Percentiles rank a stretch among this genome's conserved stretches.
phyloP scores from a whole-genome alignment of 1,140 invertebrate species.

The Arctopsyche grandis region DNA sequence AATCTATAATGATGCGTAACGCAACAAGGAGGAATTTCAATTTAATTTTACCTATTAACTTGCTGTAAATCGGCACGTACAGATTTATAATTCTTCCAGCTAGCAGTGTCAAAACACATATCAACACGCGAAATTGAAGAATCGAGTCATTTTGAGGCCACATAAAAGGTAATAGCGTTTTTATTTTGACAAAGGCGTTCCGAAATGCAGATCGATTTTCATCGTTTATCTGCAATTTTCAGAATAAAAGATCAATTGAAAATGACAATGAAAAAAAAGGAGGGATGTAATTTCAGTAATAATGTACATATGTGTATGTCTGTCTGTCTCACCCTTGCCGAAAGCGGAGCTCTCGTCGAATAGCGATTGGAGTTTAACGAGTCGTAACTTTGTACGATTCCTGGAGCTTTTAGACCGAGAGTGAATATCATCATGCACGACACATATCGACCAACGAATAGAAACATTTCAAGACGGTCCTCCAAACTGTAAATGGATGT shows the following conservation, averaged over 20 bases:
- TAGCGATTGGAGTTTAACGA: conserved; percentile 25
- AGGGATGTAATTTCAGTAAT: not conserved
- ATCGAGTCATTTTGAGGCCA: conserved; percentile 87
- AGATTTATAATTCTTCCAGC: conserved; percentile 91
- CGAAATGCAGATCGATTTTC: conserved; percentile 81
- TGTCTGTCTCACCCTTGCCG: conserved; percentile 36
- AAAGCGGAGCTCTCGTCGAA: conserved; percentile 32
- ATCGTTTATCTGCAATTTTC: conserved; percentile 55
- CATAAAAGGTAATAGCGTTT: conserved; percentile 86
- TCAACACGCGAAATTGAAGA: conserved; percentile 84
- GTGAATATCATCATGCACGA: conserved; percentile 83
- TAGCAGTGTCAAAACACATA: conserved; percentile 83
- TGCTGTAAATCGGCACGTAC: conserved; percentile 93
- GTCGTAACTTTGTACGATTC: conserved; percentile 74
- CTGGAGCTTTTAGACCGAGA: conserved; percentile 89
- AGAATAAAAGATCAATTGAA: no score
- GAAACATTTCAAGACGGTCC: conserved; percentile 85
- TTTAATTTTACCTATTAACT: conserved; percentile 76
- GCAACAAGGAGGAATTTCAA: not conserved
- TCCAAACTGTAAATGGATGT: conserved; percentile 71
- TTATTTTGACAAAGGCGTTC: conserved; percentile 82
- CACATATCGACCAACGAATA: conserved; percentile 87
- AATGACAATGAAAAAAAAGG: not conserved
- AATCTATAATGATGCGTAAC: no score
- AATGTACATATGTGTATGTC: not conserved